Conservation (phyloP, 2,113 vertebrate species). For the Arothron firmamentum region DNA sequence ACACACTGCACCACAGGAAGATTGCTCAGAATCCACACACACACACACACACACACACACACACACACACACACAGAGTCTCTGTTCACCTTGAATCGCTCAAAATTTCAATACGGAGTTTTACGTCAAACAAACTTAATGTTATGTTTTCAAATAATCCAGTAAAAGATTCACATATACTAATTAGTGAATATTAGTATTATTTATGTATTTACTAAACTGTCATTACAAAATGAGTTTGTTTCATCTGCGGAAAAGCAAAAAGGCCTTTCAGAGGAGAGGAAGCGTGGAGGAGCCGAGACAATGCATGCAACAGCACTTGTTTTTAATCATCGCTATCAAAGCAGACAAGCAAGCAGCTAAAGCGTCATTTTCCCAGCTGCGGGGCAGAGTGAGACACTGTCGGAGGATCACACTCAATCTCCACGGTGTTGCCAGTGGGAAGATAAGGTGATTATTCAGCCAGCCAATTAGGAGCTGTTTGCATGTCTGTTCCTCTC, state of each 20-base stretch:
- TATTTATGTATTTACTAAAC: conserved; percentile 21
- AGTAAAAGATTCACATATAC: no score
- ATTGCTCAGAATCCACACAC: background rate
- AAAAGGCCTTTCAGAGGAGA: conserved; percentile 22
- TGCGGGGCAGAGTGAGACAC: conserved; percentile 49
- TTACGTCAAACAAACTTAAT: no score
- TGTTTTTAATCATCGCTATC: conserved; percentile 75
- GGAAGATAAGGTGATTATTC: conserved; percentile 68
- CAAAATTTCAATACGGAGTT: no score
- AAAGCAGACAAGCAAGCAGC: conserved; percentile 67
- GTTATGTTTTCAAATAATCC: no score
- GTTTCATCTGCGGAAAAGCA: conserved; percentile 51
- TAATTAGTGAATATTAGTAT: no score
- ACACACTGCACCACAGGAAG: background rate
- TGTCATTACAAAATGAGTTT: conserved; percentile 36
- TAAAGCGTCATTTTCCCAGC: conserved; percentile 53
- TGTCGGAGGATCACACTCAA: conserved; percentile 53
- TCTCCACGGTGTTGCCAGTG: conserved; percentile 32
- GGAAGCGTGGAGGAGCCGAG: conserved; percentile 32
- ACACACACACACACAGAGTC: no score
- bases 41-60: background rate
- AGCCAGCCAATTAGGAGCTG: conserved; percentile 64
- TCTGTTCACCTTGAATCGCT: no score
- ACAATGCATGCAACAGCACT: conserved; percentile 52
- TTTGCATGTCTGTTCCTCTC: conserved; percentile 44